Evolutionary conservation across 2,797 vertebrate genomes (phyloP).

Genomic region (Linurgus olivaceus): DNA sequence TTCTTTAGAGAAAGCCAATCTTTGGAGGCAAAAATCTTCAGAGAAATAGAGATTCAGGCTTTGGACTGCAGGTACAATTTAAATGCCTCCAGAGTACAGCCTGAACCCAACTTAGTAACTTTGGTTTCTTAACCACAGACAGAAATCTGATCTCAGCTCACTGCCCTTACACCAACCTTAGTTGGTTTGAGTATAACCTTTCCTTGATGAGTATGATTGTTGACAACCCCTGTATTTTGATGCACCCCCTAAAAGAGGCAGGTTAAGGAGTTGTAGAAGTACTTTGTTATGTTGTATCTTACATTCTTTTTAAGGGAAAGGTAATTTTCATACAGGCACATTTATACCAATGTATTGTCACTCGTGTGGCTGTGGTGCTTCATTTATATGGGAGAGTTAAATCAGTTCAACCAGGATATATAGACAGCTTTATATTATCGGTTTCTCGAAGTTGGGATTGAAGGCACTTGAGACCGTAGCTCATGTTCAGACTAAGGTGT

Average conservation of each 20-base stretch:
- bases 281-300: not conserved
- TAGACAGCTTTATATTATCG: not conserved
- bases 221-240: not conserved
- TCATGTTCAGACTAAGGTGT: not conserved
- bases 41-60: not conserved
- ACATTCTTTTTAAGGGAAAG: not conserved
- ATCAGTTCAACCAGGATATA: not conserved
- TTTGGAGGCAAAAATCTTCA: not conserved
- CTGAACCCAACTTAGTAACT: not conserved
- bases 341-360: not conserved
- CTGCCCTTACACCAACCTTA: not conserved
- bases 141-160: not conserved
- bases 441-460: not conserved
- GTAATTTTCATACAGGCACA: not conserved
- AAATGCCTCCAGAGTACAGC: not conserved
- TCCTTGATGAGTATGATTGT: not conserved
- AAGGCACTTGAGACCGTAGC: not conserved
- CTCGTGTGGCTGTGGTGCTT: not conserved
- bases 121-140: not conserved
- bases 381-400: not conserved
- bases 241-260: rapidly evolving
- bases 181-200: not conserved
- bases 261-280: not conserved
- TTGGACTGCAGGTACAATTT: not conserved
- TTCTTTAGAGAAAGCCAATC: not conserved